Conservation (phyloP, 2,113 vertebrate genomes). For the Nanorana parkeri region DNA sequence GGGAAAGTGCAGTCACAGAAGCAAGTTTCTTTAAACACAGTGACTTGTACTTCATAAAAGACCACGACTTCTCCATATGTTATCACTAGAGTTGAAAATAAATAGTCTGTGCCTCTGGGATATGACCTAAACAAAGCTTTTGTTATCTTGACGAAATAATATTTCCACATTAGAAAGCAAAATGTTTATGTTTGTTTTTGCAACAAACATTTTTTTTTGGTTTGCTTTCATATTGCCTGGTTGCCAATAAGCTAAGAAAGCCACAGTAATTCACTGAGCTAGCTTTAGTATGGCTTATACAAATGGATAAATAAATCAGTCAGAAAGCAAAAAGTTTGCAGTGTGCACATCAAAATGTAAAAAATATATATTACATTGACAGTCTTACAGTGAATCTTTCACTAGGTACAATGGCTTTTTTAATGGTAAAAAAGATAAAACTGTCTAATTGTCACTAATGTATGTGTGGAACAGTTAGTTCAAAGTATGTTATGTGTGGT, state of each 20-base stretch:
- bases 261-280: not conserved
- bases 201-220: conserved; percentile 64
- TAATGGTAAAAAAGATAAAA: too few relatives aligned
- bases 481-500: too few relatives aligned
- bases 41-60: conserved; percentile 44
- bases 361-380: too few relatives aligned
- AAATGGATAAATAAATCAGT: conserved; percentile 17
- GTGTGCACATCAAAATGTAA: too few relatives aligned
- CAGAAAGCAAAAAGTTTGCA: too few relatives aligned
- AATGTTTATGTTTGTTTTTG: conserved; percentile 68
- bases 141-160: conserved; percentile 56
- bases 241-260: conserved; percentile 15
- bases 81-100: conserved; percentile 63
- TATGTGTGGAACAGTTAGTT: too few relatives aligned
- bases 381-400: too few relatives aligned
- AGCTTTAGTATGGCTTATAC: conserved; percentile 12
- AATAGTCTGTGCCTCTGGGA: conserved; percentile 65
- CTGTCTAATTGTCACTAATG: too few relatives aligned
- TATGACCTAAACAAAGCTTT: conserved; percentile 53
- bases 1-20: conserved; percentile 56
- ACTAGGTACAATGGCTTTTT: too few relatives aligned
- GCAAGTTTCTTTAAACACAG: conserved; percentile 64
- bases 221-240: not conserved
- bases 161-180: conserved; percentile 69
- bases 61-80: conserved; percentile 49